Evolutionary conservation across 2,113 vertebrate species (phyloP).

Genomic region (Lepus americanus): DNA sequence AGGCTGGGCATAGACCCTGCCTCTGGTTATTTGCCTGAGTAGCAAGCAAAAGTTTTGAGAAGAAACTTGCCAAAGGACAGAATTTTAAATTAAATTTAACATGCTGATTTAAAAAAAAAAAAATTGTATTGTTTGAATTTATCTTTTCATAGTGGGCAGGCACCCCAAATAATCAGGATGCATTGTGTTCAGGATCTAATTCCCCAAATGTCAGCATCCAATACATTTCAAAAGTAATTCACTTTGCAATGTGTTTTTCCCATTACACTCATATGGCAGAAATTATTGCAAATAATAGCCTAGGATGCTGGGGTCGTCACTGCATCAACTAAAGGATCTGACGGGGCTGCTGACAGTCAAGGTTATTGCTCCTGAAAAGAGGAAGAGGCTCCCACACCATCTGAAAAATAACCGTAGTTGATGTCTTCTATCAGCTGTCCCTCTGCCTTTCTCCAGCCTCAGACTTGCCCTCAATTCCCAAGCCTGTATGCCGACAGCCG

Average conservation of each 20-base stretch:
- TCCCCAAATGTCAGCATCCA: conserved; percentile 80
- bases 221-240: conserved; percentile 80
- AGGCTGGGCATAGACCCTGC: neutral
- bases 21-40: conserved; percentile 48
- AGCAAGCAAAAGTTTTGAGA: conserved; percentile 52
- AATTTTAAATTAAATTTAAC: conserved; percentile 68
- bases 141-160: conserved; percentile 63
- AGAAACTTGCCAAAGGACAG: conserved; percentile 46
- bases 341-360: conserved; percentile 63
- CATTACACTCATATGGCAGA: conserved; percentile 75
- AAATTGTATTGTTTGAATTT: conserved; percentile 64
- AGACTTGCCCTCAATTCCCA: conserved; percentile 16
- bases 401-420: conserved; percentile 57
- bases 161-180: conserved; percentile 72
- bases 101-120: neutral
- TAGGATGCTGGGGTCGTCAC: conserved; percentile 67
- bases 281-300: conserved; percentile 78
- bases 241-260: conserved; percentile 79
- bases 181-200: conserved; percentile 70
- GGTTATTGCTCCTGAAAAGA: conserved; percentile 73
- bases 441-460: conserved; percentile 28
- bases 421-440: conserved; percentile 3
- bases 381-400: conserved; percentile 57
- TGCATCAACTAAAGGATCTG: conserved; percentile 64
- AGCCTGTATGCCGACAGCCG: conserved; percentile 19